These are phyloP conservation scores for Python bivittatus DNA, from an alignment of 2,113 vertebrate genomes.

Conservation along the genomic window DNA sequence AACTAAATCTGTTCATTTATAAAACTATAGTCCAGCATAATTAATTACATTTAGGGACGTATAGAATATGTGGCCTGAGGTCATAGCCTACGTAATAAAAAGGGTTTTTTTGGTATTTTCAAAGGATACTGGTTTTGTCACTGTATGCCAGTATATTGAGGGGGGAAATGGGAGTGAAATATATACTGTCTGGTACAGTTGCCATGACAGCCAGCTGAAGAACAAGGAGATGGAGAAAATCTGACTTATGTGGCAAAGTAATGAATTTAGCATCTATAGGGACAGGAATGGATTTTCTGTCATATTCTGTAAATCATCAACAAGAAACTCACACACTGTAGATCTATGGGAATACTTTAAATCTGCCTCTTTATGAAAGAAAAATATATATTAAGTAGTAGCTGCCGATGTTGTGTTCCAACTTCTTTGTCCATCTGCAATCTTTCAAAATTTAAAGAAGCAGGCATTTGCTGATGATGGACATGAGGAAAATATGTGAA, in stretches of 20 bases:
- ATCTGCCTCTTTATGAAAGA: conserved; percentile 51
- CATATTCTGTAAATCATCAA: conserved; percentile 70
- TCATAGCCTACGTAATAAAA: not conserved
- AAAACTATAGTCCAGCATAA: conserved; percentile 27
- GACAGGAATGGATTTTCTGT: conserved; percentile 80
- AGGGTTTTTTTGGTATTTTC: conserved; percentile 38
- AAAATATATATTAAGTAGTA: conserved; percentile 52
- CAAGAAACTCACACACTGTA: conserved; percentile 66
- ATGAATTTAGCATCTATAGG: conserved; percentile 80
- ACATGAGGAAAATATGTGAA: conserved; percentile 9
- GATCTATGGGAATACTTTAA: conserved; percentile 66
- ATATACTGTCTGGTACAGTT: conserved; percentile 61
- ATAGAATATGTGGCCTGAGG: not conserved
- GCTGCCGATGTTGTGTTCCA: conserved; percentile 41
- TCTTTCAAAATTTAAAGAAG: conserved; percentile 19
- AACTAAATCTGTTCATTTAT: conserved; percentile 34
- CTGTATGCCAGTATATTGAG: conserved; percentile 58
- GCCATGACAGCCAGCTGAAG: conserved; percentile 73
- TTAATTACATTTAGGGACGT: conserved; percentile 42
- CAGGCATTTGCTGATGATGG: not conserved
- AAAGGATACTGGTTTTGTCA: conserved; percentile 56
- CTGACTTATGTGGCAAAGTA: conserved; percentile 75
- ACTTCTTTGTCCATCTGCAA: not conserved
- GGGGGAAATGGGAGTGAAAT: conserved; percentile 47
- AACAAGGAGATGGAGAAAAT: conserved; percentile 73